Percentiles rank a stretch among this genome's conserved stretches.
These are phyloP conservation scores for Trimorus sp. DNA, from an alignment of 2,888 invertebrate species.

Conservation along the genomic window DNA sequence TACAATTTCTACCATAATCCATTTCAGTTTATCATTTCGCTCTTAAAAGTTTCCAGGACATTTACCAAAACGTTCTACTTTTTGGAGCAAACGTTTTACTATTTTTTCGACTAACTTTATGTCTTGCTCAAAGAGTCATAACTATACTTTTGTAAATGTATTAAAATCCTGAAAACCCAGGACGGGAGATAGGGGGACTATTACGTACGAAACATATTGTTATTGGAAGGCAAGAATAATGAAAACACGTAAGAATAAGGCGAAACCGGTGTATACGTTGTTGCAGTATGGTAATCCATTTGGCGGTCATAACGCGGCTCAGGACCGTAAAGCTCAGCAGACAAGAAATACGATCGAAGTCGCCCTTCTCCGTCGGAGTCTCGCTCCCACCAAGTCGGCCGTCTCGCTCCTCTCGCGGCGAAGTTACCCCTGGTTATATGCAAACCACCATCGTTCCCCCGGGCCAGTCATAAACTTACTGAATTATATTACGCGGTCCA, in stretches of 20 bases:
- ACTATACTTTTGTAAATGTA: background rate
- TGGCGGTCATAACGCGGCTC: constrained; percentile 80
- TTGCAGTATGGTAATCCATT: constrained; percentile 79
- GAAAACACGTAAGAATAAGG: constrained; percentile 57
- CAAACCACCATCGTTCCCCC: constrained; percentile 80
- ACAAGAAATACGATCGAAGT: constrained; percentile 81
- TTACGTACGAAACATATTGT: constrained; percentile 39
- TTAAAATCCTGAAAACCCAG: constrained; percentile 11
- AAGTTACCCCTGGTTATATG: constrained; percentile 81
- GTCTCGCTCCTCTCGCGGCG: constrained; percentile 69
- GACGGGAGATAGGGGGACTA: constrained; percentile 18
- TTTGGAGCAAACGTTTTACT: too few species aligned
- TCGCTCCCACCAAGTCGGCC: constrained; percentile 58
- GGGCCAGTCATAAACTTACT: constrained; percentile 81
- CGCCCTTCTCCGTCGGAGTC: constrained; percentile 63
- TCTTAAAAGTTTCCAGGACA: too few species aligned
- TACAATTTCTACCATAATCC: too few species aligned
- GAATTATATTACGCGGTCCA: constrained; percentile 80
- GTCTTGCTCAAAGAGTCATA: too few species aligned
- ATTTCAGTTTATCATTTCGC: too few species aligned
- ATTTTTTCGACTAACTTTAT: too few species aligned
- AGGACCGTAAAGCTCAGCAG: constrained; percentile 80
- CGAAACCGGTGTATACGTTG: constrained; percentile 50
- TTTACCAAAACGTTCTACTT: too few species aligned
- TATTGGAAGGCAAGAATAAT: constrained; percentile 40